Percentiles rank a stretch among this genome's conserved stretches.
Conservation (phyloP, 2,113 vertebrate species). For the Microtus richardsoni region DNA sequence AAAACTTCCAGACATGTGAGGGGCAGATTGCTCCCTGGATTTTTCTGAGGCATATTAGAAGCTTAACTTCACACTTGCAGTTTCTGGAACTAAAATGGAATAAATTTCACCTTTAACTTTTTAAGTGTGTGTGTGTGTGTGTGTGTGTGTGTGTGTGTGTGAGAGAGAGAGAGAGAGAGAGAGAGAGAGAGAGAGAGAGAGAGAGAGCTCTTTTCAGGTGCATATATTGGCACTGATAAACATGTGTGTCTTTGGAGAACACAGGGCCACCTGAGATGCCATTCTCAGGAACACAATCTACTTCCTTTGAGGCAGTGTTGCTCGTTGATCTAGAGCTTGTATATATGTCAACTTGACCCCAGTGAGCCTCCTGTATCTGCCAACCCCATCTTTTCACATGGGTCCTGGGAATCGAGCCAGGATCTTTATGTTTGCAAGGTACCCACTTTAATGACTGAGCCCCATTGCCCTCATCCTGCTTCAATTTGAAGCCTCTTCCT, state of each 20-base stretch:
- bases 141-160: not conserved
- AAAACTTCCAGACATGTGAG: rapidly evolving
- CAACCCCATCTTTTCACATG: too few species aligned
- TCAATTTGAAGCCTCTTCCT: not conserved
- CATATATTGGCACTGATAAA: not conserved
- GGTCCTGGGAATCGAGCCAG: not conserved
- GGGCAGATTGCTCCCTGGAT: not conserved
- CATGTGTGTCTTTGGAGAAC: not conserved
- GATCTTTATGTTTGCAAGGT: not conserved
- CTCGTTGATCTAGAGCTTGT: not conserved
- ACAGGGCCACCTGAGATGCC: not conserved
- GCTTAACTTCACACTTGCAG: not conserved
- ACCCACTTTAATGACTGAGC: not conserved
- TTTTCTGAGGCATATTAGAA: not conserved
- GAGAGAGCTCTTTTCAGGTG: not conserved
- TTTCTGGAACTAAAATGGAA: not conserved
- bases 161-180: too few species aligned
- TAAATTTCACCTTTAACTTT: not conserved
- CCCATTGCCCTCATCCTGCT: not conserved
- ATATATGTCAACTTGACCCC: not conserved
- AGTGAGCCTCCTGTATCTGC: not conserved
- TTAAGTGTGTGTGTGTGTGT: not conserved
- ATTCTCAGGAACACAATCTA: not conserved
- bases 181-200: not conserved
- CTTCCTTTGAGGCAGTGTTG: not conserved